Evolutionary conservation across 2,113 vertebrate species (phyloP).

Genomic region (Pseudorectes ferrugineus): DNA sequence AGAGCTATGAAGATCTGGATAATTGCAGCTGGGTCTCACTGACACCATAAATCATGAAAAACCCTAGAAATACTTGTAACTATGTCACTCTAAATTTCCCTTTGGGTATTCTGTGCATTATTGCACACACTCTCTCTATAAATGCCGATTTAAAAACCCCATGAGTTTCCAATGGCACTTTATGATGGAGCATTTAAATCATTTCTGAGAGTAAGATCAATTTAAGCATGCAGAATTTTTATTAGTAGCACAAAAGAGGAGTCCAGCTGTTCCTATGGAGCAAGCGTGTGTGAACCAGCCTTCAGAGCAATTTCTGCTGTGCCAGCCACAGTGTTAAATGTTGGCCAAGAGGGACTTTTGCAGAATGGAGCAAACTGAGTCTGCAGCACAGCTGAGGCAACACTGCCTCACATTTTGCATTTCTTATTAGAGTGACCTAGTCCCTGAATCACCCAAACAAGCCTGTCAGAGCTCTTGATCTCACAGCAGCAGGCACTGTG

Average conservation of each 20-base stretch:
- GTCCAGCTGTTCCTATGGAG: conserved; percentile 18
- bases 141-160: conserved; percentile 32
- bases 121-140: conserved; percentile 48
- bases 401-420: not conserved
- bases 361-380: not conserved
- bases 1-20: conserved; percentile 16
- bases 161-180: conserved; percentile 60
- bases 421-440: conserved; percentile 27
- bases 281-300: not conserved
- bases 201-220: conserved; percentile 43
- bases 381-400: conserved; percentile 48
- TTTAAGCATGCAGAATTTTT: conserved; percentile 49
- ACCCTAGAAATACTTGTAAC: conserved; percentile 47
- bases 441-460: conserved; percentile 1
- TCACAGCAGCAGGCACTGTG: not conserved
- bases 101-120: conserved; percentile 42
- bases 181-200: conserved; percentile 68
- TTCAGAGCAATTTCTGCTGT: conserved; percentile 29
- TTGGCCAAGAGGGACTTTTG: conserved; percentile 27
- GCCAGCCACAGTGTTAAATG: conserved; percentile 12
- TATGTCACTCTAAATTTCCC: conserved; percentile 57
- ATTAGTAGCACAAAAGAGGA: conserved; percentile 45
- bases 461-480: not conserved
- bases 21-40: not conserved
- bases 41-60: conserved; percentile 58